These are phyloP conservation scores for Halocynthia aurantium DNA, from an alignment of 23 tunicate species.

Conservation along the genomic window DNA sequence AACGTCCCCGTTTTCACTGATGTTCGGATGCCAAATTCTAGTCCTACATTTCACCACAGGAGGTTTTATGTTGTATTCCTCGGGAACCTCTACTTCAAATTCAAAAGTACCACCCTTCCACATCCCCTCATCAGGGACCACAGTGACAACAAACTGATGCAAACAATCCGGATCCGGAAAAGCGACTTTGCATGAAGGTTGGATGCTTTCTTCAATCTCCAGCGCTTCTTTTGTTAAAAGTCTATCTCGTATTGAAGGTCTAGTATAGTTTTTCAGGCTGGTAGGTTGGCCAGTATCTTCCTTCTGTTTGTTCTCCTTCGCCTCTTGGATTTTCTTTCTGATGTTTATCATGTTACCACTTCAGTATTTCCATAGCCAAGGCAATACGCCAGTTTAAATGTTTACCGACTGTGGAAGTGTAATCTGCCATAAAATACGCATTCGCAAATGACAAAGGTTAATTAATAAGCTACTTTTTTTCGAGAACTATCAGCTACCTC, in stretches of 20 bases:
- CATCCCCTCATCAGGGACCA: constrained; percentile 63
- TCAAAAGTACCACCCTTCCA: constrained; percentile 58
- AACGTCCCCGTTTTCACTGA: constrained; percentile 58
- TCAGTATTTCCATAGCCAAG: too few species aligned
- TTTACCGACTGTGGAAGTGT: too few species aligned
- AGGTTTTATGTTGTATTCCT: constrained; percentile 67
- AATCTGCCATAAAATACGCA: too few species aligned
- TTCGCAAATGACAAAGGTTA: too few species aligned
- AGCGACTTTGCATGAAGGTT: constrained; percentile 18
- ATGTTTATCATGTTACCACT: too few species aligned
- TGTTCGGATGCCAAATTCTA: constrained; percentile 67
- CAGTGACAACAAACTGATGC: constrained; percentile 25
- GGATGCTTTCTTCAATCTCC: constrained; percentile 11
- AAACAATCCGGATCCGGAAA: constrained; percentile 35
- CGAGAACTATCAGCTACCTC: too few species aligned
- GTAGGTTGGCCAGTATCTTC: too few species aligned
- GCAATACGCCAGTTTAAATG: too few species aligned
- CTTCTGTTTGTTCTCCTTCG: too few species aligned
- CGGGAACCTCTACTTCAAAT: constrained; percentile 55
- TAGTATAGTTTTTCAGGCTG: too few species aligned
- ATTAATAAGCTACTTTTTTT: too few species aligned
- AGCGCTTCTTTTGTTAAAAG: constrained; percentile 8
- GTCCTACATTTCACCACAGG: constrained; percentile 58
- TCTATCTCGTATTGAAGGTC: constrained; percentile 14
- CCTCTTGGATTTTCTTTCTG: too few species aligned